Evolutionary conservation across 2,888 invertebrate genomes (phyloP), one percentile per base, ranked within the genome.

Genomic region (Opisthograptis luteolata): DNA sequence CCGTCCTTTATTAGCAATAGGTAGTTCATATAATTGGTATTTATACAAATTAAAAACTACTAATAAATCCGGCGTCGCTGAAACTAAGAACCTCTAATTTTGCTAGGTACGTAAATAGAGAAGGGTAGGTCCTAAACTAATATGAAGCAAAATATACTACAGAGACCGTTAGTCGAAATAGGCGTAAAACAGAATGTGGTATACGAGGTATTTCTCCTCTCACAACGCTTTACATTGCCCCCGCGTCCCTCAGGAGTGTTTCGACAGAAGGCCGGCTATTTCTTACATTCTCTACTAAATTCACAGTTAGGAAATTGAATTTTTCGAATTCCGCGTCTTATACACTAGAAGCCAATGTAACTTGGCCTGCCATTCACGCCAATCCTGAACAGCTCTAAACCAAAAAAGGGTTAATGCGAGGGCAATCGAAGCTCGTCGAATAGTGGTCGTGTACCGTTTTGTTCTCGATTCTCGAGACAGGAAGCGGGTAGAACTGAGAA

Each of bases 261-360:
- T 71, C 75, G 60, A 71, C 76, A 70, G 68, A 73, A 70, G 79
- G 70, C 73, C 73, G 74, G 78, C 82, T 85, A 82, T 85, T 84
- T 76, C 82, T 81, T 76, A 81, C 81, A 79, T 81, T 81, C 77
- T 74, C 66, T 66, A 76, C 84, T 83, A 85, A 86, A 86, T 86
- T 85, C 79, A 81, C 82, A 79, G 82, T 82, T 79, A 80, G 84
- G 77, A 84, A 85, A 87, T 87, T 86, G 85, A 87, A 86, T 87
- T 87, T 86, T 85, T 84, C 81, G 79, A 84, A 85, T 86, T 80
- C 83, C 75, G 64, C 76, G 68, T 77, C 79, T 80, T 74, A 67
- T 60, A 62, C 55, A 51, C 51, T 49, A 41, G 14, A 46, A 28
- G 34, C 82, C 76, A 81, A 58, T 63, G 55, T 67, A 66, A 35